Base-by-base conservation (phyloP, 1,140 invertebrate species). In the Hirudo medicinalis region DNA sequence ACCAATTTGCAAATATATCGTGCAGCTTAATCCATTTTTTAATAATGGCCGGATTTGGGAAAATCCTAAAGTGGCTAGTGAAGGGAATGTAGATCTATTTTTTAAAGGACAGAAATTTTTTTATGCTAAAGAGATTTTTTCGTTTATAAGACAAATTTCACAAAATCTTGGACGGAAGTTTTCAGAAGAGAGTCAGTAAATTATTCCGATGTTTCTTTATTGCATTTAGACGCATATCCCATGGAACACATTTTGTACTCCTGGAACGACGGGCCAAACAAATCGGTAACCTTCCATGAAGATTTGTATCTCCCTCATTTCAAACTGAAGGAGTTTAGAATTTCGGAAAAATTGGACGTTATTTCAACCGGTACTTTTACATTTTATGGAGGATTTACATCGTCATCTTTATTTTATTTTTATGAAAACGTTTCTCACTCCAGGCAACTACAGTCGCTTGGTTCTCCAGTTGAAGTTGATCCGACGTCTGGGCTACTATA, bases 191-290 rank as follows among this genome's bases (percentile, higher is more conserved):
- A 15, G 43, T 49, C 43, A 15, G 15, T 49, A 49, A 49, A 49
- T 63, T 63, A 63, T 32, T 63, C 13, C 1, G 22, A 63, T 63
- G 15, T 27, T 36, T 40, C 9, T 40, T 36, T 22, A 32, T 68
- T 17, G 27, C n/a, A 22, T 32, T 22, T 88, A 94, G 92, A 94
- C 87, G 92, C 92, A 85, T 94, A 94, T 87, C 93, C 91, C 81
- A 94, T 93, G 91, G 87, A 90, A 84, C 92, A 95, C 87, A 94
- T 95, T 85, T 88, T 90, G 78, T 93, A 94, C 87, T 91, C 91
- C 84, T 94, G 91, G 91, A 91, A 91, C 84, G 90, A 70, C 22
- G 73, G 76, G 82, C 90, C 91, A 74, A 89, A 90, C 80, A 89
- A 90, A 84, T 92, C 91, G 78, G 91, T 94, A 78, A 90, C 90